Percentiles rank a stretch among this genome's conserved stretches.
Evolutionary conservation across 2,797 vertebrate species (phyloP).

Genomic region (Falco naumanni): DNA sequence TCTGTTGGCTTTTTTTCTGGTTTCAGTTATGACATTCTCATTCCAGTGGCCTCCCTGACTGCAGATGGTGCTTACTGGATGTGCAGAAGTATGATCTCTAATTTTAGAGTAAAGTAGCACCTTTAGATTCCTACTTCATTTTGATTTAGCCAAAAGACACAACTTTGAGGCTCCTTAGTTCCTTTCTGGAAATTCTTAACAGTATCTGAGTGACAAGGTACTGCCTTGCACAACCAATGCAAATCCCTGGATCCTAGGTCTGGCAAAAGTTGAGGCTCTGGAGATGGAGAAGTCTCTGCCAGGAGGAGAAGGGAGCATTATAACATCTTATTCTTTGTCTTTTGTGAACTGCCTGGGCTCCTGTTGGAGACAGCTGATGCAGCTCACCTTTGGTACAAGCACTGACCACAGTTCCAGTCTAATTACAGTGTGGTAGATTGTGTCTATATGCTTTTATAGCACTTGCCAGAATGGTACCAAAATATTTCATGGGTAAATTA

Average conservation of each 20-base stretch:
- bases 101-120: not conserved
- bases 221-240: not conserved
- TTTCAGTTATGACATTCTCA: not conserved
- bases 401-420: not conserved
- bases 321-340: not conserved
- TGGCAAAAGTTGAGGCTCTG: not conserved
- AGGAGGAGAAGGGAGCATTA: not conserved
- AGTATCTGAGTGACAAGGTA: not conserved
- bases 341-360: not conserved
- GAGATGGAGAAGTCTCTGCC: not conserved
- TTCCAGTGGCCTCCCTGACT: not conserved
- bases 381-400: not conserved
- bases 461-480: not conserved
- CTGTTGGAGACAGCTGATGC: not conserved
- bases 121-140: not conserved
- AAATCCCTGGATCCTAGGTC: not conserved
- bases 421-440: not conserved
- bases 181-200: not conserved
- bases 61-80: not conserved
- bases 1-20: not conserved
- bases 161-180: not conserved
- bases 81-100: not conserved
- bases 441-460: not conserved
- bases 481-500: not conserved
- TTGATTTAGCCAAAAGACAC: not conserved